Conservation (phyloP, 1,140 invertebrate species). For the Chionoecetes opilio region DNA sequence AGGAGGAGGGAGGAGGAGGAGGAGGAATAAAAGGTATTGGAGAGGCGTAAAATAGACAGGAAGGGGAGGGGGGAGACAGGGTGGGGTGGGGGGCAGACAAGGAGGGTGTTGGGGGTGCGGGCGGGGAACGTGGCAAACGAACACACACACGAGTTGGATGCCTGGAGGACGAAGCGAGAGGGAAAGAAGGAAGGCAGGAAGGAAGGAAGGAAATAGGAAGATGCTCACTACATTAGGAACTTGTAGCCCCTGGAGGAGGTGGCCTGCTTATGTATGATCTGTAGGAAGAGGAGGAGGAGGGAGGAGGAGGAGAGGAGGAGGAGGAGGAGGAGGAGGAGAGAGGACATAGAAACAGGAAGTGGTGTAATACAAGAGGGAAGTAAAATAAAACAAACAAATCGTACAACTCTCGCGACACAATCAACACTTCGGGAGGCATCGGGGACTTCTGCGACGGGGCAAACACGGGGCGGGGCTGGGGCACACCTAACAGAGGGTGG, state of each 20-base stretch:
- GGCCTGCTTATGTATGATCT: not conserved
- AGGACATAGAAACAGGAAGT: not conserved
- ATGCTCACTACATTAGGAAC: not conserved
- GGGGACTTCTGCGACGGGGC: not conserved
- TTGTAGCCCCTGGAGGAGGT: not conserved
- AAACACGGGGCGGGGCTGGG: not conserved
- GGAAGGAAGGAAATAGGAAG: not conserved
- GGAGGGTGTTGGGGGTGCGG: too few species aligned
- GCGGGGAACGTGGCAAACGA: too few species aligned
- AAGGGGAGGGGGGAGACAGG: not conserved
- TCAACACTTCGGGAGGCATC: not conserved
- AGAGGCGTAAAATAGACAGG: constrained; percentile 9
- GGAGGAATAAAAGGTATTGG: too few species aligned
- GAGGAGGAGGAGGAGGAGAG: not conserved
- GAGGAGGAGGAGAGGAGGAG: not conserved
- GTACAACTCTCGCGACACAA: too few species aligned
- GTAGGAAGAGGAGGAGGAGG: not conserved
- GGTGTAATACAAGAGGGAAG: not conserved
- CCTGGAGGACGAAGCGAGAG: not conserved
- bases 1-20: not conserved
- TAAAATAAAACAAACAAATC: not conserved
- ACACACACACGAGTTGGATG: not conserved
- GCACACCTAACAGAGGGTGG: not conserved
- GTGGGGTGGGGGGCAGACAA: too few species aligned
- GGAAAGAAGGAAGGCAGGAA: not conserved